These are phyloP conservation scores for Trematomus bernacchii DNA, from an alignment of 2,797 vertebrate genomes.

Conservation along the genomic window DNA sequence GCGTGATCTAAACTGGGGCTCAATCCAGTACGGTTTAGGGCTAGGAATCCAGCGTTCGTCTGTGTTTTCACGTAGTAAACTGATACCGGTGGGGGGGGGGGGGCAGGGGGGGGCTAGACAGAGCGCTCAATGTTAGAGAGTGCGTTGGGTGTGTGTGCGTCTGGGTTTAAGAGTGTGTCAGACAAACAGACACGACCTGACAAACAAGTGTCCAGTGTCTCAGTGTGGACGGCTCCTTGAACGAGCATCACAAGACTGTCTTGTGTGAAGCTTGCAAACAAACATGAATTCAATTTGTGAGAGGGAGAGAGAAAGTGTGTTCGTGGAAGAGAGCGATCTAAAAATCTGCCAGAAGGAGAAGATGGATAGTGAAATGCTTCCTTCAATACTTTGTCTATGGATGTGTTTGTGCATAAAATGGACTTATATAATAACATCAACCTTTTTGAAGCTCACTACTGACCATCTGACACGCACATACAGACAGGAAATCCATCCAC, in stretches of 20 bases:
- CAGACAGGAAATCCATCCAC: slow-evolving; percentile 45
- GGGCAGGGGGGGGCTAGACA: slow-evolving; percentile 22
- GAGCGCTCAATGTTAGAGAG: slow-evolving; percentile 50
- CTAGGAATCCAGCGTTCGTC: neutral
- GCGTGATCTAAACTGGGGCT: slow-evolving; percentile 36
- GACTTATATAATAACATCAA: slow-evolving; percentile 47
- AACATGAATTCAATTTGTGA: slow-evolving; percentile 45
- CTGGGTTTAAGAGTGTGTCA: slow-evolving; percentile 50
- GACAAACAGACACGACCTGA: slow-evolving; percentile 51
- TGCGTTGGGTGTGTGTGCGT: slow-evolving; percentile 30
- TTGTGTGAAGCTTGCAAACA: slow-evolving; percentile 57
- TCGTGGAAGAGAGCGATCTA: neutral
- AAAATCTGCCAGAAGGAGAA: slow-evolving; percentile 52
- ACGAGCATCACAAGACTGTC: slow-evolving; percentile 64
- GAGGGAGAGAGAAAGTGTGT: neutral
- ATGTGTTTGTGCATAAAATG: slow-evolving; percentile 36
- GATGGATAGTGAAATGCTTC: slow-evolving; percentile 39
- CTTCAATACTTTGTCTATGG: slow-evolving; percentile 18
- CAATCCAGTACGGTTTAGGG: slow-evolving; percentile 23
- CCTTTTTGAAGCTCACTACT: slow-evolving; percentile 31
- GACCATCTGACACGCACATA: slow-evolving; percentile 52
- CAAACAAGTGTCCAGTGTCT: slow-evolving; percentile 69
- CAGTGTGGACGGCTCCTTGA: slow-evolving; percentile 47
- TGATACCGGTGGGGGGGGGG: neutral
- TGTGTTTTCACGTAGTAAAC: slow-evolving; percentile 41